Base-by-base conservation (phyloP, 2,888 invertebrate genomes). In the Drosophila borealis region DNA sequence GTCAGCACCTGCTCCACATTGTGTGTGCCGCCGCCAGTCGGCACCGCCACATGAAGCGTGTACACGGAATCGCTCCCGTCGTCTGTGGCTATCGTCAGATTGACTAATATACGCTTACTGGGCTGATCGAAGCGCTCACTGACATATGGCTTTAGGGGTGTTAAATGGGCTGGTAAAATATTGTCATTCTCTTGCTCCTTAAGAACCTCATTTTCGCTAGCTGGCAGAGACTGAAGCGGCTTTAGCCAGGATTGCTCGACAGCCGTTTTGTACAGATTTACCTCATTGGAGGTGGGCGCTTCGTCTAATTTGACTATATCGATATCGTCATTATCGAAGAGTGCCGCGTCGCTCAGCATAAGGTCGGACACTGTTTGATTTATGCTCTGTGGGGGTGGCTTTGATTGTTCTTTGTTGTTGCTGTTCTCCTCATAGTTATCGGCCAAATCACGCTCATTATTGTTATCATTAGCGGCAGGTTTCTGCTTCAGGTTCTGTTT, bases 81-180 rank as follows among this genome's bases (percentile, higher is more conserved):
- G 86, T 96, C 96, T 45, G 96, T 95, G 68, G 96, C 95, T 88
- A 97, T 96, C 9, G 97, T 96, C 78, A 97, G 94, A 93, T 97
- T 97, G 70, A 97, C 95, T 78, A 96, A 93, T 82, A 97, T 95
- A 84, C 95, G 94, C 92, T 95, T 92, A 81, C 87, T 81, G 36
- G 82, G 78, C n/a, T 73, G 74, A 67, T 90, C 85, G 37, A 84
- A 73, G 6, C 77, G 56, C 33, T 90, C 89, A 45, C 90, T 89
- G 11, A 89, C 81, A 63, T 82, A 79, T 2, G 91, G 89, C 14
- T 80, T 89, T 17, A 89, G 55, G 11, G 81, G 81, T 6, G 56
- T 69, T 29, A 83, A 54, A 37, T 65, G 68, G 4, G 46, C 44
- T 13, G 66, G 68, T 4, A 63, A 13, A 13, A 37, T 49, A 29